phyloP scores from a whole-genome alignment of 2,888 invertebrate genomes.

The Trissolcus japonicus region DNA sequence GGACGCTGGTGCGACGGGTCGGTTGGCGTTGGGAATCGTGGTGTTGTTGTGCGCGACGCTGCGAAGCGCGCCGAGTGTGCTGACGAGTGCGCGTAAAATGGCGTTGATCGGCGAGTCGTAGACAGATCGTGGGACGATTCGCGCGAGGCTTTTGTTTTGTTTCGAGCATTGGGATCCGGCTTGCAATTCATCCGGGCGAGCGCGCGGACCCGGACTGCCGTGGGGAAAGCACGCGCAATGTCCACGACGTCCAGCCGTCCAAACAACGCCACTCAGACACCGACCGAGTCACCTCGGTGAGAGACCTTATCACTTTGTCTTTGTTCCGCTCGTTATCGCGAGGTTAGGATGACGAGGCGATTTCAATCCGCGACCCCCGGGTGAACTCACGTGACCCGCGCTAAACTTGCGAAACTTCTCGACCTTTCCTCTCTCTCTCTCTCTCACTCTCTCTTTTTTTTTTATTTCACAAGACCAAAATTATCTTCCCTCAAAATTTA shows the following conservation, averaged over 20 bases:
- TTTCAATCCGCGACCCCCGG: neutral
- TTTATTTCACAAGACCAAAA: neutral
- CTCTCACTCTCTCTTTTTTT: neutral
- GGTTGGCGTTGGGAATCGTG: neutral
- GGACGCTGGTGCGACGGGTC: neutral
- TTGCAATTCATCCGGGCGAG: conserved; percentile 13
- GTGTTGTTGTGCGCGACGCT: neutral
- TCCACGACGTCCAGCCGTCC: conserved; percentile 61
- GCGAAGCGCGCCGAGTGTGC: conserved; percentile 12
- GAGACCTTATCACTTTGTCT: conserved; percentile 14
- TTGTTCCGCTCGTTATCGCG: neutral
- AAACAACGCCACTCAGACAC: conserved; percentile 6
- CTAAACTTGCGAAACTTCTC: neutral
- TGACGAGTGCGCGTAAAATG: conserved; percentile 66
- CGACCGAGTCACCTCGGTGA: conserved; percentile 55
- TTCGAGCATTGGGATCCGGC: conserved; percentile 7
- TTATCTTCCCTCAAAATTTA: neutral
- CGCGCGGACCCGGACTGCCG: conserved; percentile 34
- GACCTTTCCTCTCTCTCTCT: neutral
- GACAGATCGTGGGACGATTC: conserved; percentile 44
- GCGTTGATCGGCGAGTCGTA: conserved; percentile 69
- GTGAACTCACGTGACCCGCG: neutral
- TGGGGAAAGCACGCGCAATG: conserved; percentile 63
- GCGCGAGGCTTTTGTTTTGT: conserved; percentile 9
- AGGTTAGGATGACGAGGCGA: conserved; percentile 4